A percentile compares a stretch with the other conserved stretches of the same genome.
phyloP scores from a whole-genome alignment of 2,113 vertebrate genomes.

The Epinephelus fuscoguttatus region DNA sequence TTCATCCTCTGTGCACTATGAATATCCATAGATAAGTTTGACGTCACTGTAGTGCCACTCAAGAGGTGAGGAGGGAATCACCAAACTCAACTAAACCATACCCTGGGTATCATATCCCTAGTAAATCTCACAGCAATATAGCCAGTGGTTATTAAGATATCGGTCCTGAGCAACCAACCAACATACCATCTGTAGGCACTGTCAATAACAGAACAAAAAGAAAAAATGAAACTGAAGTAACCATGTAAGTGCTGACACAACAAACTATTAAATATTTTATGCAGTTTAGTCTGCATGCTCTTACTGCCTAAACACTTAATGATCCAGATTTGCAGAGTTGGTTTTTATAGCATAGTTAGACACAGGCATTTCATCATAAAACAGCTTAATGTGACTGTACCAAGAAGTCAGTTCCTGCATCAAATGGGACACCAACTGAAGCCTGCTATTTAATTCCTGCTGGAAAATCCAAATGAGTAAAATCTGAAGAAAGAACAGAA shows the following conservation, averaged over 20 bases:
- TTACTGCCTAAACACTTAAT: slow-evolving; percentile 32
- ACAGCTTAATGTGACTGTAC: slow-evolving; percentile 34
- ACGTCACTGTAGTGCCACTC: neutral
- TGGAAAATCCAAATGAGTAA: slow-evolving; percentile 23
- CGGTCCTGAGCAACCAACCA: neutral
- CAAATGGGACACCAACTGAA: slow-evolving; percentile 32
- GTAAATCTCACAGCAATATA: neutral
- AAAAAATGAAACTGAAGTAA: neutral
- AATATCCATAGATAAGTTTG: neutral
- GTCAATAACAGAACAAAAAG: neutral
- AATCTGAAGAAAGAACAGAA: slow-evolving; percentile 42
- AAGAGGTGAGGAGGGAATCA: neutral
- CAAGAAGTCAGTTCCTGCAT: slow-evolving; percentile 11
- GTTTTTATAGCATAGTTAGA: slow-evolving; percentile 32
- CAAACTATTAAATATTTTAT: slow-evolving; percentile 26
- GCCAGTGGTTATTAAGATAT: neutral
- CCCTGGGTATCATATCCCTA: neutral
- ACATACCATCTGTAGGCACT: neutral
- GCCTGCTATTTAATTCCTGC: slow-evolving; percentile 22
- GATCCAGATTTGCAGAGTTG: slow-evolving; percentile 23
- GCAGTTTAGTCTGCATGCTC: slow-evolving; percentile 11
- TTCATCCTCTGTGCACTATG: neutral
- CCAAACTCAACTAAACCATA: neutral
- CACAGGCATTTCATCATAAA: slow-evolving; percentile 32
- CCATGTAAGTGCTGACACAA: slow-evolving; percentile 25